Evolutionary conservation across 2,888 invertebrate species (phyloP), one percentile per base, ranked within the genome.

Genomic region (Lasioglossum oenotherae): DNA sequence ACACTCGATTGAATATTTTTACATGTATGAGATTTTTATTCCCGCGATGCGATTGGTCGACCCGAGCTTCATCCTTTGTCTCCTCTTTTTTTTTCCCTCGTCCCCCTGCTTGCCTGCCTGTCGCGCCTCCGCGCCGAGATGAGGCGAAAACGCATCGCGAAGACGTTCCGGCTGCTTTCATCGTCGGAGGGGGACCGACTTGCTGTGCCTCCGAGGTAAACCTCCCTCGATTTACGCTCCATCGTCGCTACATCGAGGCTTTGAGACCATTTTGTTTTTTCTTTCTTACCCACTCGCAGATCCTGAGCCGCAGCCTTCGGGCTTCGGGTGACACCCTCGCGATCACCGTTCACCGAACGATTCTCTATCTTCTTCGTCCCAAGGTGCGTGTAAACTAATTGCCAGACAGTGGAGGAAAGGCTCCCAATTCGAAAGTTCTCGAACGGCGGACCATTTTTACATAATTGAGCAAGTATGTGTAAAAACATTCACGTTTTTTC

Each of bases 11-110:
- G 93, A 93, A 94, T 94, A 94, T 93, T 92, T 94, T 93, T 91
- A 92, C 93, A 94, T 93, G 92, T 92, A 93, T 94, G 94, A 94
- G 93, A 94, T 93, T 94, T 92, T 91, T 92, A 91, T 90, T 90
- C 90, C 83, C 85, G 86, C 81, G 82, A 84, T 81, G 89, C 88
- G 85, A 91, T 91, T 91, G 87, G 90, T 79, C 84, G 80, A 74
- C 80, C 71, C 75, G 69, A 23, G 81, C 78, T 88, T 88, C 78
- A 46, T 85, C 73, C 83, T 82, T 86, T 88, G 81, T 87, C 82
- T 80, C 46, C 74, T 73, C 78, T 27, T 60, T 72, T 46, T 71
- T 60, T 69, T 27, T 4, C 14, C 2, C 31, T 60, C 27, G 27
- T 0, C 64, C 2, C 67, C 12, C 64, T 10, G 5, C 76, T 64